phyloP scores from a whole-genome alignment of 2,797 vertebrate genomes.

The Gila robusta region DNA sequence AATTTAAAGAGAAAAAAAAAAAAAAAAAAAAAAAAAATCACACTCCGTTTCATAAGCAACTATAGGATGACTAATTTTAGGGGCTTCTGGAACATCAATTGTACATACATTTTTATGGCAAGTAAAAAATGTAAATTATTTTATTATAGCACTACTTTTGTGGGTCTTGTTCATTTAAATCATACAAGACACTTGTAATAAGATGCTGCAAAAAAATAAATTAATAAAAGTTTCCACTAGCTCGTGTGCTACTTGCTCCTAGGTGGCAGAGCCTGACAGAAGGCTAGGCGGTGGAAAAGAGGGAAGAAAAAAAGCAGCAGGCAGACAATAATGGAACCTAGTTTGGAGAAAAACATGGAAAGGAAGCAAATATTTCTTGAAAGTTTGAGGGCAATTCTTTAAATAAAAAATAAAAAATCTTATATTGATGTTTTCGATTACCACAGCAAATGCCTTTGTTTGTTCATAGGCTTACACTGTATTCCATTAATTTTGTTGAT shows the following conservation, averaged over 20 bases:
- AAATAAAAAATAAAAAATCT: not conserved
- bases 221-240: not conserved
- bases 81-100: not conserved
- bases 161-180: not conserved
- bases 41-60: not conserved
- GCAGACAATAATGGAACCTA: slow-evolving; percentile 33
- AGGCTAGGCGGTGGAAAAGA: slow-evolving; percentile 6
- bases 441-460: slow-evolving; percentile 1
- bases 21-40: not conserved
- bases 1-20: no score
- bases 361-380: not conserved
- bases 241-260: slow-evolving; percentile 30
- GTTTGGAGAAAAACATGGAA: slow-evolving; percentile 34
- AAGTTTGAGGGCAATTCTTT: not conserved
- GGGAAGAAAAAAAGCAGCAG: slow-evolving; percentile 24
- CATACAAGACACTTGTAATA: slow-evolving; percentile 11
- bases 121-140: not conserved
- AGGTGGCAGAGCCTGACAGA: slow-evolving; percentile 48
- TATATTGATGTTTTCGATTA: not conserved
- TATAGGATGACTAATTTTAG: not conserved
- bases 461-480: not conserved
- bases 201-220: not conserved
- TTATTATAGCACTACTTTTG: not conserved
- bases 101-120: not conserved
- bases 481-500: not conserved